Base-by-base conservation (phyloP, 2,888 invertebrate species). In the Stenurella melanura region DNA sequence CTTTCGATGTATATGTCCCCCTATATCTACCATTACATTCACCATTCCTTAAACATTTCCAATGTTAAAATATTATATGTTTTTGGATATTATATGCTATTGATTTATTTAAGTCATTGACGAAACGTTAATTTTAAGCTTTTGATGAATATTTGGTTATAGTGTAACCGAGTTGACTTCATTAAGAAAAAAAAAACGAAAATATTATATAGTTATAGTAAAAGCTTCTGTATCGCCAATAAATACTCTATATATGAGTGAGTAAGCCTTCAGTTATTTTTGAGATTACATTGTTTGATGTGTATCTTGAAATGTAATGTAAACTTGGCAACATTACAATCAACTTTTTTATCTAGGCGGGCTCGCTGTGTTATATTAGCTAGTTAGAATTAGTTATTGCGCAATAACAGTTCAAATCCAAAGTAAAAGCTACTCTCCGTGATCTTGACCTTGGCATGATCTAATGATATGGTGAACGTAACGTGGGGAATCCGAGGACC, bases 391-490 rank as follows among this genome's bases (percentile, higher is more conserved):
- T 63, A 54, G 72, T 26, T 72, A 17, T 72, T 72, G 72, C 72
- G 72, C 63, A 72, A 72, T 54, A 72, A 63, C 63, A 34, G 54
- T 54, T 67, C 67, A 54, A 67, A 67, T 63, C 19, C 60, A 54
- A 72, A 72, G 72, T 72, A 72, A 72, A 72, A 72, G 72, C 72
- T 42, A 64, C 42, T 69, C 73, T 64, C 69, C 63, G 61, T 76
- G 76, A 76, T 73, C 76, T 73, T 76, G 76, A 76, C 76, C 76
- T 76, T 76, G 76, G 72, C 30, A 50, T 50, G 70, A 70, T 70
- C 70, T 70, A 70, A 70, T 70, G 72, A 72, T 72, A 72, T 63
- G 72, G 72, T 72, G 72, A 72, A 72, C 72, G 72, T 72, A 72
- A 72, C 72, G 72, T 72, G 72, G 72, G 72, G 72, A 72, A 72